Conservation (phyloP, 1,140 invertebrate species). For the Brachionus calyciflorus region DNA sequence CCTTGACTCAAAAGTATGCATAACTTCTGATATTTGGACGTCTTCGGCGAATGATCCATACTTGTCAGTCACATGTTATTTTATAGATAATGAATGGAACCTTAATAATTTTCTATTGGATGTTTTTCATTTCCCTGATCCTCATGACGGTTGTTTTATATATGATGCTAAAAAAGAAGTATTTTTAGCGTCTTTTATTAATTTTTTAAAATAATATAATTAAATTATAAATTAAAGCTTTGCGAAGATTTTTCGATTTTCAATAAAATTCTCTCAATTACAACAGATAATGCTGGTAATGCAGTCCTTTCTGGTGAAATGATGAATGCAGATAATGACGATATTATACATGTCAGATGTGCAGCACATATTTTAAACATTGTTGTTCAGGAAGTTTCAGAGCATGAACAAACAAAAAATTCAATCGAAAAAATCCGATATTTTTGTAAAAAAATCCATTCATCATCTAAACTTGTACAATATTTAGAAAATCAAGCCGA, state of each 20-base stretch:
- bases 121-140: not conserved
- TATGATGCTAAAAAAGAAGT: not conserved
- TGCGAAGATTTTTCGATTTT: not conserved
- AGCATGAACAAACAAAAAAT: not conserved
- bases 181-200: too few species aligned
- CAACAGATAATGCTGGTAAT: not conserved
- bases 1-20: not conserved
- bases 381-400: not conserved
- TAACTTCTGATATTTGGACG: constrained; percentile 13
- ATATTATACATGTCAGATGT: not conserved
- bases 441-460: not conserved
- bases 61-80: not conserved
- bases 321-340: not conserved
- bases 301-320: not conserved
- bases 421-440: not conserved
- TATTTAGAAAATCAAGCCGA: not conserved
- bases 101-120: not conserved
- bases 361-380: not conserved
- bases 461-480: not conserved
- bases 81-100: not conserved
- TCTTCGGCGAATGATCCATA: not conserved
- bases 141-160: not conserved
- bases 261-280: not conserved
- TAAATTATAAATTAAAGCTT: not conserved
- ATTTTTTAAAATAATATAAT: not conserved